Evolutionary conservation across 2,888 invertebrate genomes (phyloP).

Genomic region (Linyphia triangularis): DNA sequence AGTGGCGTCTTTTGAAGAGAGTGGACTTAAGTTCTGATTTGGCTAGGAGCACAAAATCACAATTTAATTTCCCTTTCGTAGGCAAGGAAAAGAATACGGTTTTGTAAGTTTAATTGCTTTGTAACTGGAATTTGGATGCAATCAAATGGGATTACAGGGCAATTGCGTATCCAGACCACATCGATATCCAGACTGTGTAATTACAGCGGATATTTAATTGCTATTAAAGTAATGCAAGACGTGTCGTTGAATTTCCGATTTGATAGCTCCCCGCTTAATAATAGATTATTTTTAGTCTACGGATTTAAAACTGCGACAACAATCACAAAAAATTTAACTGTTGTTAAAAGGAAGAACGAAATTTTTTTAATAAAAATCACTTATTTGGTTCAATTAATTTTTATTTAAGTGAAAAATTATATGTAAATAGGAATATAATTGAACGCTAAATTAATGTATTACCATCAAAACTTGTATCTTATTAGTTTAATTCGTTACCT

Average conservation of each 20-base stretch:
- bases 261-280: background rate
- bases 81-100: background rate
- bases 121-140: background rate
- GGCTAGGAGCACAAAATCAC: background rate
- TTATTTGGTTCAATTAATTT: too few species aligned
- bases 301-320: too few species aligned
- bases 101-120: background rate
- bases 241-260: background rate
- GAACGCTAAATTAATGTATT: too few species aligned
- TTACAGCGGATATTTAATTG: background rate
- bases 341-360: too few species aligned
- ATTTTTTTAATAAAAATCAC: too few species aligned
- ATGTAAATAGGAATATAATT: too few species aligned
- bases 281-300: too few species aligned
- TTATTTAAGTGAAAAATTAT: too few species aligned
- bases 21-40: background rate
- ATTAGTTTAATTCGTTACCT: too few species aligned
- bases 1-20: background rate
- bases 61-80: conserved; percentile 10
- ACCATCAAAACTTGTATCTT: too few species aligned
- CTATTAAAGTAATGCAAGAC: background rate
- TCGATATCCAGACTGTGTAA: background rate
- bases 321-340: too few species aligned
- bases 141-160: background rate
- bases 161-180: background rate